A percentile compares a stretch with the other conserved stretches of the same genome.
Evolutionary conservation across 1,140 invertebrate genomes (phyloP).

Genomic region (Lamellibrachia luymesi): DNA sequence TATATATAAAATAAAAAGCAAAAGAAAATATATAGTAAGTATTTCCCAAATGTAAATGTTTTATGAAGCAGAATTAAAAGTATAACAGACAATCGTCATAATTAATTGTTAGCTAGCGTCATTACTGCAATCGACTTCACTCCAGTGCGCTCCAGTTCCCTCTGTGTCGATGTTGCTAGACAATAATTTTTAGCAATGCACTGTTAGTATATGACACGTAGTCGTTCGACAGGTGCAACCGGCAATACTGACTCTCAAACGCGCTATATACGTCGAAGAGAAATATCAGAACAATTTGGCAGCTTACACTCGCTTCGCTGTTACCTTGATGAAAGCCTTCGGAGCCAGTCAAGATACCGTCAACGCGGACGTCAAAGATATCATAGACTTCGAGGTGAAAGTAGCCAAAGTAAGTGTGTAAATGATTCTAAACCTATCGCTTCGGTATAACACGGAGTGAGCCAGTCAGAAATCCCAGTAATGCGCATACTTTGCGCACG

Average conservation of each 20-base stretch:
- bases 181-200: background rate
- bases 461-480: no score
- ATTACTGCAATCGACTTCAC: background rate
- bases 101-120: no score
- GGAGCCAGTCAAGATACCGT: background rate
- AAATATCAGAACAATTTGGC: background rate
- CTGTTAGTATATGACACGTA: background rate
- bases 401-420: background rate
- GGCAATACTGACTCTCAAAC: background rate
- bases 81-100: no score
- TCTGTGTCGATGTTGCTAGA: background rate
- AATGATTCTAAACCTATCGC: no score
- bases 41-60: no score
- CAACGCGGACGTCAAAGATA: background rate
- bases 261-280: background rate
- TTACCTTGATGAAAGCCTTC: background rate
- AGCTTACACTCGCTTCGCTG: background rate
- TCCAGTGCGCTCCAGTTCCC: background rate
- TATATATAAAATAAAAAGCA: no score
- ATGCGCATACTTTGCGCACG: no score
- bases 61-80: no score
- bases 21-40: no score
- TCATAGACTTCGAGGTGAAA: background rate
- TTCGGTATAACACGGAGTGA: no score
- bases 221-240: background rate